These are phyloP conservation scores for Dermolepida albohirtum DNA, from an alignment of 2,888 invertebrate species.

Conservation along the genomic window DNA sequence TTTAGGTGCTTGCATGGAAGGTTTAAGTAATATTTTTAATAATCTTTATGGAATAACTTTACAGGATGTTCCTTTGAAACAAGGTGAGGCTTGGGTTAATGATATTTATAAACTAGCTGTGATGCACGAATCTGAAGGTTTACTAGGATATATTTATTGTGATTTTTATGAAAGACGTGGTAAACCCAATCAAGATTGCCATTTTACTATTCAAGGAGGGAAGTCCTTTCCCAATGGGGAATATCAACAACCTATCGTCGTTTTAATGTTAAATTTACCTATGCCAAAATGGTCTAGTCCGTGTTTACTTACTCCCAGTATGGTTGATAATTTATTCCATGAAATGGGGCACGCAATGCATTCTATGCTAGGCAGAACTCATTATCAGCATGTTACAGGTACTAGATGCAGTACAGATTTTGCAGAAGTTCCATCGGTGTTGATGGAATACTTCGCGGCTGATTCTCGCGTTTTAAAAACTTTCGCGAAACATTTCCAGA, in stretches of 20 bases:
- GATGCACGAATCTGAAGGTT: conserved; percentile 81
- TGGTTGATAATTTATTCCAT: conserved; percentile 97
- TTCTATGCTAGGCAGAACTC: conserved; percentile 95
- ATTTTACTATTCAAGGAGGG: conserved; percentile 98
- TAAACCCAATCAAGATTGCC: conserved; percentile 98
- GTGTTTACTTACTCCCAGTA: conserved; percentile 82
- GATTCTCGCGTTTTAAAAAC: conserved; percentile 86
- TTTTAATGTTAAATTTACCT: conserved; percentile 90
- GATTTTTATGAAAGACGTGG: conserved; percentile 92
- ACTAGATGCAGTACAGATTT: conserved; percentile 98
- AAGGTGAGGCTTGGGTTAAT: conserved; percentile 85
- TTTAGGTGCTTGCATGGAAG: conserved; percentile 96
- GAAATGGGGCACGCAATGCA: conserved; percentile 99
- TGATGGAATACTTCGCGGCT: conserved; percentile 97
- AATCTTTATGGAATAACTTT: conserved; percentile 86
- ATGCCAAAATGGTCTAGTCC: conserved; percentile 81
- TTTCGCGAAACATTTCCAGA: conserved; percentile 93
- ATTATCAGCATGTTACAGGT: conserved; percentile 92
- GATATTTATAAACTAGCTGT: conserved; percentile 96
- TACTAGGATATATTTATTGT: conserved; percentile 95
- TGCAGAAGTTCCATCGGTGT: conserved; percentile 98
- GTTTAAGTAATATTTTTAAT: conserved; percentile 89
- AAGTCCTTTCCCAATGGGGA: conserved; percentile 79
- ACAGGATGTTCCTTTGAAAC: conserved; percentile 76
- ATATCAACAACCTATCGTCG: conserved; percentile 94